Evolutionary conservation across 2,888 invertebrate genomes (phyloP).

Genomic region (Catocala nupta): DNA sequence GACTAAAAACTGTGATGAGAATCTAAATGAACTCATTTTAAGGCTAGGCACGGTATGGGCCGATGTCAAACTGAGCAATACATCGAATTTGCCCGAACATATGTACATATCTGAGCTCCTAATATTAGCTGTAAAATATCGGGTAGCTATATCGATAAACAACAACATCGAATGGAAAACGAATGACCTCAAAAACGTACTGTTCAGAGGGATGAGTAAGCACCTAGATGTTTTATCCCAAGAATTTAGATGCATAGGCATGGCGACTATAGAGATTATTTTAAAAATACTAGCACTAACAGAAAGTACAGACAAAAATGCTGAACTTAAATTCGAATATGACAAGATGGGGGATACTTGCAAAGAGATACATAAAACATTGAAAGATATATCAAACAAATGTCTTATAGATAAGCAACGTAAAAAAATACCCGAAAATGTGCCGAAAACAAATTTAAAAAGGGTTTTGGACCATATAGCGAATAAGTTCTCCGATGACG

Average conservation of each 20-base stretch:
- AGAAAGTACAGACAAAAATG: conserved; percentile 70
- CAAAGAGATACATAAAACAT: conserved; percentile 78
- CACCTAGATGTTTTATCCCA: conserved; percentile 90
- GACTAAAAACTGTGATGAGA: conserved; percentile 63
- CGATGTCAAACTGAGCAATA: conserved; percentile 88
- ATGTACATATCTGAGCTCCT: conserved; percentile 90
- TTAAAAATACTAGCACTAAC: conserved; percentile 84
- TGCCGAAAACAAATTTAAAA: conserved; percentile 62
- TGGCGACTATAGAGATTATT: conserved; percentile 91
- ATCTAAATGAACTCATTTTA: conserved; percentile 75
- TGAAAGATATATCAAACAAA: conserved; percentile 73
- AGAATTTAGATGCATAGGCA: conserved; percentile 90
- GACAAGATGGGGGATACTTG: conserved; percentile 82
- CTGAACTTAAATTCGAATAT: conserved; percentile 90
- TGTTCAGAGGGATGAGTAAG: conserved; percentile 89
- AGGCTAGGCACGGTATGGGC: conserved; percentile 90
- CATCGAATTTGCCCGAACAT: conserved; percentile 90
- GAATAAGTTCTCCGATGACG: conserved; percentile 59
- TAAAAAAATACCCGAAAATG: conserved; percentile 51
- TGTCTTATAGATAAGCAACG: conserved; percentile 73
- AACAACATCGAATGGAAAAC: conserved; percentile 63
- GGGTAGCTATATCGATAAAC: conserved; percentile 68
- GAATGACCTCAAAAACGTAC: conserved; percentile 77
- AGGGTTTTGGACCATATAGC: conserved; percentile 69
- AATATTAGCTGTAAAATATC: conserved; percentile 85